Percentiles rank a stretch among this genome's conserved stretches.
Conservation (phyloP, 2,888 invertebrate genomes). For the Apodemia mormo region DNA sequence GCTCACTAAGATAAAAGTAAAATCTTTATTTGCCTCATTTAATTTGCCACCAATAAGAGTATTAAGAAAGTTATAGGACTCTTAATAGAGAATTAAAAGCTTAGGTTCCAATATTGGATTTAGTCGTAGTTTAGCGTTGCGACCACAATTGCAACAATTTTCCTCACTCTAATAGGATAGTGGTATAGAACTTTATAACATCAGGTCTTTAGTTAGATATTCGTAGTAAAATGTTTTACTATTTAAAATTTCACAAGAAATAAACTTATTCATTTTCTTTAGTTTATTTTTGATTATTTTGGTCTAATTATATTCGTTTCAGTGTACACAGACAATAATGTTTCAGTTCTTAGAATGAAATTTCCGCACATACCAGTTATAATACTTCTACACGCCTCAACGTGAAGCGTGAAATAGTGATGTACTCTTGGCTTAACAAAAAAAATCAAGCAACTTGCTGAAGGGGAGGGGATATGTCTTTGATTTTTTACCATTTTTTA, state of each 20-base stretch:
- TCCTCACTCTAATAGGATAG: conserved; percentile 43
- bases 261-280: not conserved
- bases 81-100: conserved; percentile 24
- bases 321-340: too few species aligned
- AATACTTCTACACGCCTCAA: too few species aligned
- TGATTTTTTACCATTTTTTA: too few species aligned
- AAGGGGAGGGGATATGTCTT: too few species aligned
- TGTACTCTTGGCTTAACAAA: too few species aligned
- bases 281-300: too few species aligned
- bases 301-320: too few species aligned
- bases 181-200: conserved; percentile 45
- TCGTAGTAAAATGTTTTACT: not conserved
- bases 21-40: conserved; percentile 15
- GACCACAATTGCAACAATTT: conserved; percentile 53
- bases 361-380: too few species aligned
- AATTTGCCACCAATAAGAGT: conserved; percentile 15
- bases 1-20: not conserved
- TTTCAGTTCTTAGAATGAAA: too few species aligned
- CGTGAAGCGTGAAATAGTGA: too few species aligned
- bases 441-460: too few species aligned
- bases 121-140: conserved; percentile 47
- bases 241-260: not conserved
- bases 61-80: conserved; percentile 21
- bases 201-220: conserved; percentile 34
- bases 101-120: conserved; percentile 52